A percentile compares a stretch with the other conserved stretches of the same genome.
Evolutionary conservation across 2,113 vertebrate species (phyloP).

Genomic region (Todiramphus chloris): DNA sequence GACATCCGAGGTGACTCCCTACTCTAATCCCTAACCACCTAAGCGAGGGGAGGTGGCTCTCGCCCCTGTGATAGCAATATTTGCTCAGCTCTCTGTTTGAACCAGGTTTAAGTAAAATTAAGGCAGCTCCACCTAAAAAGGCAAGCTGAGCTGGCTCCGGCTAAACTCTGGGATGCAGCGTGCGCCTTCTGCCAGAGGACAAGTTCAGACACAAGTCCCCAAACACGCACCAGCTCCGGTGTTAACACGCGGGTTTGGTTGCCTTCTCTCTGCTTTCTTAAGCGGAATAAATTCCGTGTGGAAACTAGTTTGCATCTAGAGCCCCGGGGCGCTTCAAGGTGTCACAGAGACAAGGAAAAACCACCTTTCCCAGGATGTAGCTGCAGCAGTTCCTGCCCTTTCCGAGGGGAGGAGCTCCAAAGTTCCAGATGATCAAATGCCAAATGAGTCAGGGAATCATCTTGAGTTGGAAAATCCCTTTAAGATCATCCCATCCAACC

Average conservation of each 20-base stretch:
- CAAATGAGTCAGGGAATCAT: not conserved
- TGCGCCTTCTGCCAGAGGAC: not conserved
- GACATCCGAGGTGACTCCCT: not conserved
- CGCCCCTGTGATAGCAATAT: accelerated
- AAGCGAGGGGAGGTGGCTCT: not conserved
- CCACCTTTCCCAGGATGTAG: too few relatives aligned
- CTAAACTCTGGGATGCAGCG: not conserved
- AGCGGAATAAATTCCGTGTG: not conserved
- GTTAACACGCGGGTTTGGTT: not conserved
- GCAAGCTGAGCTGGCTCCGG: not conserved
- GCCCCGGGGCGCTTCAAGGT: not conserved
- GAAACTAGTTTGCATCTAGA: not conserved
- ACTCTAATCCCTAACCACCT: too few relatives aligned
- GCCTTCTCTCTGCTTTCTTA: not conserved
- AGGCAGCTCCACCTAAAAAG: not conserved
- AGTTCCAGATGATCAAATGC: not conserved
- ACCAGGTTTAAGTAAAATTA: not conserved
- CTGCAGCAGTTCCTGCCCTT: not conserved
- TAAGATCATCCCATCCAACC: too few relatives aligned
- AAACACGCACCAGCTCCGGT: too few relatives aligned
- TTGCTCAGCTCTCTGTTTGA: not conserved
- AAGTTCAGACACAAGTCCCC: not conserved
- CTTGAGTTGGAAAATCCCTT: not conserved
- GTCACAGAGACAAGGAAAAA: not conserved
- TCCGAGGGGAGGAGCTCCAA: not conserved